Evolutionary conservation across 1,140 invertebrate genomes (phyloP).

Genomic region (Caenorhabditis remanei): DNA sequence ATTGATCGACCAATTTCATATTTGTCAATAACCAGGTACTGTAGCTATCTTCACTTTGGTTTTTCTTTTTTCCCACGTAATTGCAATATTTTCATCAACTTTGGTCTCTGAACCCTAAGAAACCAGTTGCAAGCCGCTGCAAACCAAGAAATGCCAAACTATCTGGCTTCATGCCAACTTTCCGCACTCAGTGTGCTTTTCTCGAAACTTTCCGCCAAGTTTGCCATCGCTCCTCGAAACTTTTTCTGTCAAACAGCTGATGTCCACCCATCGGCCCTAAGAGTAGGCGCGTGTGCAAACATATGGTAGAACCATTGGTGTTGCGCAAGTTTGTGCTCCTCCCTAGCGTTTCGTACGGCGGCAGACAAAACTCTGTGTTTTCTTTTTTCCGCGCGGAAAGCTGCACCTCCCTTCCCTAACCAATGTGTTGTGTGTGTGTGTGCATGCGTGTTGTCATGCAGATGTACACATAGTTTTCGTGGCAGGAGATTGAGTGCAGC

Average conservation of each 20-base stretch:
- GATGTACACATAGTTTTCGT: conserved; percentile 42
- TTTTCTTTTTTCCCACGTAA: too few species aligned
- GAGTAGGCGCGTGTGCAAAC: conserved; percentile 54
- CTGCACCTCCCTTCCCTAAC: conserved; percentile 16
- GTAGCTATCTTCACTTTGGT: too few species aligned
- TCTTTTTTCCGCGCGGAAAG: conserved; percentile 53
- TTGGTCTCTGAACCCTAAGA: neutral
- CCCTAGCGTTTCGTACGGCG: conserved; percentile 14
- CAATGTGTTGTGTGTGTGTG: neutral
- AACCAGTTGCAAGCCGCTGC: too few species aligned
- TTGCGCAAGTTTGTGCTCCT: conserved; percentile 12
- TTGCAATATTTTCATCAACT: too few species aligned
- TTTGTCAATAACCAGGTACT: too few species aligned
- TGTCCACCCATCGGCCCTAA: conserved; percentile 4
- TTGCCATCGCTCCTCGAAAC: conserved; percentile 19
- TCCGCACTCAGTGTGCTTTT: conserved; percentile 17
- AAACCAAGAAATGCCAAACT: neutral
- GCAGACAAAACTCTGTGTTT: conserved; percentile 48
- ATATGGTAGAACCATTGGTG: conserved; percentile 37
- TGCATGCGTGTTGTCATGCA: conserved; percentile 44
- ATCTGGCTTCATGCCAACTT: conserved; percentile 12
- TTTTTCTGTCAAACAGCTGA: conserved; percentile 3
- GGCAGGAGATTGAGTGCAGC: neutral
- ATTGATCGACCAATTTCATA: too few species aligned
- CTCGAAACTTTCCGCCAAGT: conserved; percentile 12